Conservation (phyloP, 1,140 invertebrate genomes). For the Ips nitidus region DNA sequence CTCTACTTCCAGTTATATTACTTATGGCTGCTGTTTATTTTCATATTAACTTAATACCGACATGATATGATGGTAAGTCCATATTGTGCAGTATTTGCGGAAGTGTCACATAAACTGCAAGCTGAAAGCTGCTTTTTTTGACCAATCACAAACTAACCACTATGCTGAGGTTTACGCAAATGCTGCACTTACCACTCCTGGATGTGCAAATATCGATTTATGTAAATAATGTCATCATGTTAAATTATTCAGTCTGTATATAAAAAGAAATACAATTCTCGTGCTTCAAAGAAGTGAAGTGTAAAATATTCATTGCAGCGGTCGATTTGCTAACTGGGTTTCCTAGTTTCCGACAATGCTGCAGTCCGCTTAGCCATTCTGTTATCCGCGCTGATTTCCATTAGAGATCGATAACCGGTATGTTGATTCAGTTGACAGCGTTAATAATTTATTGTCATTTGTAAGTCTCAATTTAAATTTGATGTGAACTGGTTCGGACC, state of each 20-base stretch:
- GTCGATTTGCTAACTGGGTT: too few relatives aligned
- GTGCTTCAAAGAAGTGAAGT: too few relatives aligned
- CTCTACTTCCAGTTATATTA: neutral
- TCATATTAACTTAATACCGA: neutral
- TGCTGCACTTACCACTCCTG: neutral
- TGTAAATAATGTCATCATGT: too few relatives aligned
- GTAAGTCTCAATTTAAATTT: neutral
- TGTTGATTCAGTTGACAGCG: conserved; percentile 2
- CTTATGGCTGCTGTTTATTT: neutral
- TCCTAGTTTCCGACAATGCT: neutral
- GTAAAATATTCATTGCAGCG: too few relatives aligned
- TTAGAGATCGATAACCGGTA: conserved; percentile 6
- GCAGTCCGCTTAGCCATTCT: conserved; percentile 2
- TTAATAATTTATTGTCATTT: conserved; percentile 4
- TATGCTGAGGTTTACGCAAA: neutral
- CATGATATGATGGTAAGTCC: too few relatives aligned
- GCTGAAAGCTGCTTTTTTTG: neutral
- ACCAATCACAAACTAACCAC: neutral
- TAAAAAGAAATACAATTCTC: too few relatives aligned
- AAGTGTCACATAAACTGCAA: neutral
- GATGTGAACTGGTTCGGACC: neutral
- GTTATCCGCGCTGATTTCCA: conserved; percentile 13
- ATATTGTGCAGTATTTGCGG: too few relatives aligned
- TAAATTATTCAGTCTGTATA: too few relatives aligned
- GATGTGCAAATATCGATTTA: too few relatives aligned